These are phyloP conservation scores for Agraylea sexmaculata DNA, from an alignment of 1,140 invertebrate genomes.

Conservation along the genomic window DNA sequence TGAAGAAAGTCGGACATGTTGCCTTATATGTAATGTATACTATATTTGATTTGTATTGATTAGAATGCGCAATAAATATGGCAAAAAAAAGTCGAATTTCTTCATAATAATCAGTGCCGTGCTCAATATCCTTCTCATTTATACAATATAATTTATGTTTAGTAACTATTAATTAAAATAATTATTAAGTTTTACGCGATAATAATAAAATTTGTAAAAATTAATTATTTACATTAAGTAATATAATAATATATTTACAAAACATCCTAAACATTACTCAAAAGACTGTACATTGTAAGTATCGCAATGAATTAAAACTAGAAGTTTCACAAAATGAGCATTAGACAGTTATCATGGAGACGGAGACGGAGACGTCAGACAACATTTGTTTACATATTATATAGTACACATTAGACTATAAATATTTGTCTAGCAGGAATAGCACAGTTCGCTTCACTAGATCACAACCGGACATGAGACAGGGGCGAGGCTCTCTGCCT, in stretches of 20 bases:
- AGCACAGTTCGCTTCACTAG: slow-evolving; percentile 19
- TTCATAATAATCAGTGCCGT: slow-evolving; percentile 1
- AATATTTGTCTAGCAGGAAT: slow-evolving; percentile 21
- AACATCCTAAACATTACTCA: no score
- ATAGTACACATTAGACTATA: slow-evolving; percentile 6
- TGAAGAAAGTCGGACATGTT: no score
- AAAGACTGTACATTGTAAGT: no score
- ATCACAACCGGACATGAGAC: slow-evolving; percentile 5
- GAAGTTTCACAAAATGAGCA: slow-evolving; percentile 18
- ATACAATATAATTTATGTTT: slow-evolving; percentile 20
- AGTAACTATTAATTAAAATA: slow-evolving; percentile 20
- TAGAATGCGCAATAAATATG: neutral
- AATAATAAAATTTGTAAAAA: slow-evolving; percentile 23
- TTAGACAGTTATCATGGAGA: slow-evolving; percentile 18
- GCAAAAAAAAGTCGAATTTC: neutral
- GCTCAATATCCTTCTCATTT: slow-evolving; percentile 1
- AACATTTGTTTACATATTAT: neutral
- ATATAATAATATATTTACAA: no score
- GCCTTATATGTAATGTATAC: no score
- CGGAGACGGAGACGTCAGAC: slow-evolving; percentile 7
- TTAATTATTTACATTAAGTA: slow-evolving; percentile 21
- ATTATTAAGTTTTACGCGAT: no score
- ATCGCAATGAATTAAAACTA: slow-evolving; percentile 9
- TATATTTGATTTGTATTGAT: slow-evolving; percentile 2
- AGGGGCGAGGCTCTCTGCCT: slow-evolving; percentile 9